Base-by-base conservation (phyloP, 2,113 vertebrate genomes). In the Chamaetylas fuelleborni region DNA sequence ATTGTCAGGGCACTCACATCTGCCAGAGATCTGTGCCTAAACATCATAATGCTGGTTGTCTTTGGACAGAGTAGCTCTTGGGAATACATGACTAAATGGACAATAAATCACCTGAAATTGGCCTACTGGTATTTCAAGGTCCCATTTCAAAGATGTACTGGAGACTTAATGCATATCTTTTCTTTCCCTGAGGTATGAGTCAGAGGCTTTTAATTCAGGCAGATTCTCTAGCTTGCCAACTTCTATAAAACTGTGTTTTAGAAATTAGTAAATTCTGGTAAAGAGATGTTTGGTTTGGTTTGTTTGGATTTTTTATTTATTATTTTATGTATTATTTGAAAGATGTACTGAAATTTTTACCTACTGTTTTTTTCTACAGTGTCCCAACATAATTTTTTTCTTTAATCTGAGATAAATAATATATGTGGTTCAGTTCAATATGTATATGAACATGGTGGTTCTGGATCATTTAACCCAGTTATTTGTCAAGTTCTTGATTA, bases 181-280 rank as follows among this genome's bases (percentile, higher is more conserved):
- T 74, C 34, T 67, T 90, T 54, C 24, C 20, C 40, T 54, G 70
- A 84, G 33, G 10, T 57, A 36, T 85, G 62, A 91, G 53, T 93
- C 71, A 94, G 82, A 73, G n/a, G 26, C 33, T 81, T 90, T 81
- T 86, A 72, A 79, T 91, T 67, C 54, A 73, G 50, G 11, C 54
- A 47, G 22, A 42, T 73, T 83, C 38, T 86, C 86, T 88, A 38
- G 58, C 20, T 77, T 92, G 38, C 33, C 53, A 82, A 28, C 25
- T n/a, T 31, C 23, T 57, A 7, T 45, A 82, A 92, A 92, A 58
- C 5, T 25, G 56, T 58, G 6, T 6, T 92, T 58, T 82, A 93
- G 40, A 79, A 88, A 67, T 78, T 3, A 50, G 5, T 78, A 54
- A 85, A 71, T 67, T 66, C 24, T 42, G 14, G 2, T 72, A 47